Evolutionary conservation across 2,797 vertebrate species (phyloP), one percentile per base, ranked within the genome.

Genomic region (Phyllotis vaccarum): DNA sequence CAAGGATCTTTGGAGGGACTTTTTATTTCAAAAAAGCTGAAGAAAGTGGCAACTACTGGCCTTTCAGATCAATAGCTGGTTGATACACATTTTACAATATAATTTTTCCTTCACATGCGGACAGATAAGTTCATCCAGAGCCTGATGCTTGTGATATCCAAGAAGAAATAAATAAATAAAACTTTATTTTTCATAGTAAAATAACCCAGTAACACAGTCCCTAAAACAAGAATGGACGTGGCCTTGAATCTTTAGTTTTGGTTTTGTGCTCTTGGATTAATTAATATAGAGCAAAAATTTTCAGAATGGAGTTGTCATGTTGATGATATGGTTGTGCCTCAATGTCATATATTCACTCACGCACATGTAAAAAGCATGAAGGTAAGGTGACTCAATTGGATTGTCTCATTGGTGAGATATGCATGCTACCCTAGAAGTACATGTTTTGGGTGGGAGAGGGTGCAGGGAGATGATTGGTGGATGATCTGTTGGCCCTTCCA

Each of bases 101-200:
- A n/a, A 49, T n/a, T 86, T 86, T 27, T 89, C 86, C 37, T 79
- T 64, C 64, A 86, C 46, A 66, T 91, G 37, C 7, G 31, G 29
- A 29, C 60, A 75, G 72, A 75, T 6, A 58, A 49, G 16, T 68
- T 85, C 49, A 13, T 66, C 49, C 83, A 54, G 72, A 89, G n/a
- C 90, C 12, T 27, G 37, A 37, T 31, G 46, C 56, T 17, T 87
- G 17, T 52, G 52, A 46, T 43, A 52, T 21, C 22, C 60, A 52
- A 81, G 46, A 43, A 95, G 56, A 78, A 92, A 70, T 54, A 91
- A 92, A 70, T 54, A 91, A 37, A 29, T 13, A 62, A 60, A 37
- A 13, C 40, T 72, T 90, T 85, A 52, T 37, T 93, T 94, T 90
- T 93, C 43, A 52, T 40, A 52, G 68, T 7, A 76, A 40, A 8